Percentiles rank a stretch among this genome's conserved stretches.
Conservation (phyloP, 1,140 invertebrate genomes). For the Hyposmocoma kahamanoa region DNA sequence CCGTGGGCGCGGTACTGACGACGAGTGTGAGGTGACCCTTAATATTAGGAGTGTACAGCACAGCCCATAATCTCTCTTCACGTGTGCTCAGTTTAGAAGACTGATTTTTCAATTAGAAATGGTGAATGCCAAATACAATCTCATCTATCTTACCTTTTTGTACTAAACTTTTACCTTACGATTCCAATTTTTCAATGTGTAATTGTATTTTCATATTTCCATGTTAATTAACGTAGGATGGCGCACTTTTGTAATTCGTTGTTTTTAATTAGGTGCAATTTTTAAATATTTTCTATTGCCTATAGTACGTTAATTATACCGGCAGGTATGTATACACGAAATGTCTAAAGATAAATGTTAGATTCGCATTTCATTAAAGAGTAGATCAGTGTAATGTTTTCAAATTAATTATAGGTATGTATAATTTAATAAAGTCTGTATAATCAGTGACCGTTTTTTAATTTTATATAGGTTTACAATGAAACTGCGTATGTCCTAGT, state of each 20-base stretch:
- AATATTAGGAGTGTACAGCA: constrained; percentile 17
- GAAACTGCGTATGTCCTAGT: constrained; percentile 60
- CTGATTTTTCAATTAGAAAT: constrained; percentile 49
- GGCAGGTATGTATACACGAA: neutral
- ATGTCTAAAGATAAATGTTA: neutral
- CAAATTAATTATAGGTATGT: neutral
- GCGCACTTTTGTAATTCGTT: constrained; percentile 6
- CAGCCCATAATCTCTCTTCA: constrained; percentile 22
- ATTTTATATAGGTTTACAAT: constrained; percentile 32
- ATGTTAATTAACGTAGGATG: neutral
- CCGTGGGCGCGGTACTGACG: too few relatives aligned
- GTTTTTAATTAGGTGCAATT: neutral
- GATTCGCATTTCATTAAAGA: neutral
- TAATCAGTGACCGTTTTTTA: constrained; percentile 16
- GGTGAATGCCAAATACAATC: neutral
- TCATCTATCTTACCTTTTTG: constrained; percentile 2
- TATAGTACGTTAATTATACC: neutral
- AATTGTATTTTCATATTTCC: neutral
- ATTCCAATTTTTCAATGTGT: neutral
- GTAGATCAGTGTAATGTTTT: constrained; percentile 2
- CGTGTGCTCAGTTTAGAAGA: constrained; percentile 60
- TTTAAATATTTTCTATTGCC: too few relatives aligned
- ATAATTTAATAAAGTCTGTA: constrained; percentile 35
- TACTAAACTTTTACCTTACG: neutral
- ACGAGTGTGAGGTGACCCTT: too few relatives aligned